Base-by-base conservation (phyloP, 1,140 invertebrate genomes). In the Globodera rostochiensis region DNA sequence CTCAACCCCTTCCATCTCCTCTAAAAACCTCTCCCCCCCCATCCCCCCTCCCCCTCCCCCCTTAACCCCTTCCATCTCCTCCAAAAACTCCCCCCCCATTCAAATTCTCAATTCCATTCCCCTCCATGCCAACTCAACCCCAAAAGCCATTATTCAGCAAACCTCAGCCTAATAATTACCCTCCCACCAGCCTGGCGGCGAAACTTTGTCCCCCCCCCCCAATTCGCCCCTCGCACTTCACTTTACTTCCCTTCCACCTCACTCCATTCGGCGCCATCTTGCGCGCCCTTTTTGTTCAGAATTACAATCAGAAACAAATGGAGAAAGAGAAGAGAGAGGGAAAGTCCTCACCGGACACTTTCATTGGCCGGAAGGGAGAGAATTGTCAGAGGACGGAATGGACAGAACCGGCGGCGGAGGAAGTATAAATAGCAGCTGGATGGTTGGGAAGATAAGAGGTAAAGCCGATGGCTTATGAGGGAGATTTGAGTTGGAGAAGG, bases 161-260 rank as follows among this genome's bases (percentile, higher is more conserved):
- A 60, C 57, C 25, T 71, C 69, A 36, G 19, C 25, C 69, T 47
- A 71, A 71, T 71, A 71, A 71, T 71, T 71, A 71, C 46, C 69
- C 19, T 47, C n/a, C 25, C 25, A 25, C 69, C 69, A 71, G 69
- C 69, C 69, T 11, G 25, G 69, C 69, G 69, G 69, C 69, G n/a
- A 70, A 36, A 25, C 11, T 47, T 71, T 71, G 11, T 36, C 25
- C 11, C 19, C 15, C 15, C 46, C 46, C n/a, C 21, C 69, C 69
- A 15, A 13, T 69, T 69, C 66, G 0, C 36, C n/a, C 36, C 66
- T 36, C n/a, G 8, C 66, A 8, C 66, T 15, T n/a, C 36, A 0
- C 15, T 19, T 19, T n/a, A 9, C 66, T 36, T 15, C 36, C 36
- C 36, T n/a, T 21, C 36, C 1, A 21, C 19, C 66, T 69, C 7